Evolutionary conservation across 2,888 invertebrate species (phyloP), one percentile per base, ranked within the genome.

Genomic region (Hyposoter didymator): DNA sequence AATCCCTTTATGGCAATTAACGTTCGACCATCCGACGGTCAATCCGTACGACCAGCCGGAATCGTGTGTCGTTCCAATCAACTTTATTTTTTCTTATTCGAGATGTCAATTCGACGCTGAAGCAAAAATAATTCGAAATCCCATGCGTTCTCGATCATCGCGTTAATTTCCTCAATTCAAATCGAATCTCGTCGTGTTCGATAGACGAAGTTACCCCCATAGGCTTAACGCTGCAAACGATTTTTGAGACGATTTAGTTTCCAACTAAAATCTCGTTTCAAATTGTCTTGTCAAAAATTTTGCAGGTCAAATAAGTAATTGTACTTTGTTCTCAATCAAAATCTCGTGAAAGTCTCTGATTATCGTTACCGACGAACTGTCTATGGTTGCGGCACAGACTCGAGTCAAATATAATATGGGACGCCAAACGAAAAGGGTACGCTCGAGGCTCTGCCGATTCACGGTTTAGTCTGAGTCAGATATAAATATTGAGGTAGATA

Each of bases 401-500:
- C 39, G 39, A 39, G 39, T 39, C 39, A 39, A 39, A 39, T 8
- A 39, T 8, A 39, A 39, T 39, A 47, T 17, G 28, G 10, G 28
- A 19, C 39, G 78, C 43, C 69, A 72, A 66, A 75, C 19, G 64
- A 14, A 70, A 83, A 72, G n/a, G 35, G 39, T 78, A 52, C 55
- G 62, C 75, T 75, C 72, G 78, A 84, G 81, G 84, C 84, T 87
- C 81, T 78, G 84, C 17, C 55, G 74, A 88, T 85, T 88, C 86
- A 87, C 85, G 85, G 86, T 85, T 75, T 78, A 84, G 85, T 87
- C 87, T 84, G 84, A 84, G 84, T 83, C 28, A 45, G 28, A 32
- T 69, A 69, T n/a, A 22, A 55, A 73, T 87, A 84, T 79, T 85
- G 83, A 84, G 84, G 75, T 85, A 85, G 85, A 45, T 85, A 78